Conservation (phyloP, 2,888 invertebrate genomes). For the Catonia carolina region DNA sequence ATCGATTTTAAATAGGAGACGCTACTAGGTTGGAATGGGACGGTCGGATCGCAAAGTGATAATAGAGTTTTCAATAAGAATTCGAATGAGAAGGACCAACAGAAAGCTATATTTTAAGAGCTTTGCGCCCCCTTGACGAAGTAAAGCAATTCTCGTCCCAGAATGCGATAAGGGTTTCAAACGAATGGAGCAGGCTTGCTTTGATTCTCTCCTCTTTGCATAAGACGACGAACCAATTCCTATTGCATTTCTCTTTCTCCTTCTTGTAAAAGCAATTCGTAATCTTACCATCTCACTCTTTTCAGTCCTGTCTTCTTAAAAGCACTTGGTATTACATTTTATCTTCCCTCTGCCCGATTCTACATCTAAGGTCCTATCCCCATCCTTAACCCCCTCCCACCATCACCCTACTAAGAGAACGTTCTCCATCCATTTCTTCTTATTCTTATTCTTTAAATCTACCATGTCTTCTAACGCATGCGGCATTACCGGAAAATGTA, state of each 20-base stretch:
- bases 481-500: slow-evolving; percentile 8
- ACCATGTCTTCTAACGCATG: slow-evolving; percentile 1
- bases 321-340: slow-evolving; percentile 27
- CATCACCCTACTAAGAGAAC: background rate
- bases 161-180: slow-evolving; percentile 26
- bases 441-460: slow-evolving; percentile 1
- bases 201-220: slow-evolving; percentile 27
- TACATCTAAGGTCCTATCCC: slow-evolving; percentile 15
- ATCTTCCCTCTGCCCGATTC: slow-evolving; percentile 19
- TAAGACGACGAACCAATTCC: slow-evolving; percentile 26
- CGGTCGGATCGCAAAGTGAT: no score
- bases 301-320: slow-evolving; percentile 5
- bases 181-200: slow-evolving; percentile 17
- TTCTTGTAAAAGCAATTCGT: slow-evolving; percentile 18
- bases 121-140: slow-evolving; percentile 22
- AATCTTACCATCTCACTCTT: slow-evolving; percentile 19
- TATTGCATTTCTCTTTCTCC: slow-evolving; percentile 24
- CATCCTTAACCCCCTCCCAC: background rate
- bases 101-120: slow-evolving; percentile 15
- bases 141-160: slow-evolving; percentile 18
- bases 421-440: slow-evolving; percentile 3
- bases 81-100: background rate
- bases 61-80: slow-evolving; percentile 3
- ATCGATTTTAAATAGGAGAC: no score
- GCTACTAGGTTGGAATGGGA: no score